Evolutionary conservation across 2,888 invertebrate species (phyloP).

Genomic region (Bedellia somnulentella): DNA sequence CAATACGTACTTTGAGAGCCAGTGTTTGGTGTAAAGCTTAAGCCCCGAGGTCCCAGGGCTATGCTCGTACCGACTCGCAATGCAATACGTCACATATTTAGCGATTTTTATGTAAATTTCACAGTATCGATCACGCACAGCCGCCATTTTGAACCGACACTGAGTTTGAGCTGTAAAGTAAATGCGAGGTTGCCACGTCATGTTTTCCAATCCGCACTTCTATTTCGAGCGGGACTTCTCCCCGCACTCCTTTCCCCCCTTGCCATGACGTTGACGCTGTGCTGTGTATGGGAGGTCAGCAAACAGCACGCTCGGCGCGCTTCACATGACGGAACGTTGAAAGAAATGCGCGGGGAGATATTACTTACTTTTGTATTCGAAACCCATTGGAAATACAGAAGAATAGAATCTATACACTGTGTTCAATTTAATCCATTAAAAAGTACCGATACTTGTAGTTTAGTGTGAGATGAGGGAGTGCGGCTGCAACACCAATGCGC

Average conservation of each 20-base stretch:
- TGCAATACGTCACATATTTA: conserved; percentile 48
- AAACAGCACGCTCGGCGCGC: conserved; percentile 43
- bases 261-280: conserved; percentile 27
- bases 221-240: conserved; percentile 23
- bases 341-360: neutral
- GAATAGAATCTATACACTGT: too few species aligned
- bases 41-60: conserved; percentile 41
- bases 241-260: conserved; percentile 25
- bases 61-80: conserved; percentile 51
- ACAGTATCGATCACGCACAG: conserved; percentile 60
- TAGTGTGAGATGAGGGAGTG: too few species aligned
- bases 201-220: conserved; percentile 44
- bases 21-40: conserved; percentile 32
- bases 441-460: too few species aligned
- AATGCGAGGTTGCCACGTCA: conserved; percentile 55
- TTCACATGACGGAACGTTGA: conserved; percentile 23
- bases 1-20: conserved; percentile 56
- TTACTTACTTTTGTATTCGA: conserved; percentile 11
- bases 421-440: too few species aligned
- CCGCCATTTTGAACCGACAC: conserved; percentile 60
- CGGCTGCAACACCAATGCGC: too few species aligned
- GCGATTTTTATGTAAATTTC: conserved; percentile 50
- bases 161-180: conserved; percentile 24
- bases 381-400: conserved; percentile 25
- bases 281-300: conserved; percentile 27